Percentiles rank a stretch among this genome's conserved stretches.
Conservation (phyloP, 2,888 invertebrate species). For the Cephus pygmeus region DNA sequence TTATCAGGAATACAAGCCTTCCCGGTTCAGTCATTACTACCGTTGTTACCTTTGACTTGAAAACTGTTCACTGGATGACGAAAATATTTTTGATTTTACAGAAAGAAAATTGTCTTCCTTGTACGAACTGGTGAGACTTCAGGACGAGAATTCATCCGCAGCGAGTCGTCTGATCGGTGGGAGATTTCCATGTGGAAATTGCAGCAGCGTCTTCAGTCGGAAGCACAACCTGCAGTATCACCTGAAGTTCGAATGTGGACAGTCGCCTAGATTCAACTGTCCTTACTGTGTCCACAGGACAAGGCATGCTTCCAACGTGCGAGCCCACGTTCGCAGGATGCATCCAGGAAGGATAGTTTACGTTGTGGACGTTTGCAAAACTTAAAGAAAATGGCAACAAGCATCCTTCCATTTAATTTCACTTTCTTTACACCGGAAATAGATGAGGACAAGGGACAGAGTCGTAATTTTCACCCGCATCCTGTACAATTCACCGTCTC, state of each 20-base stretch:
- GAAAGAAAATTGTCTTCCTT: not conserved
- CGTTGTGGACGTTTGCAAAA: conserved; percentile 36
- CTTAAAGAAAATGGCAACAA: not conserved
- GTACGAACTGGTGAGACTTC: not conserved
- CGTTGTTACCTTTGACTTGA: not conserved
- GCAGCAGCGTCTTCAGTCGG: conserved; percentile 52
- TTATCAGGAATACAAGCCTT: not conserved
- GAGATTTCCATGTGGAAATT: conserved; percentile 32
- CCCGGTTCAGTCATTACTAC: not conserved
- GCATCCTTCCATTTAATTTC: not conserved
- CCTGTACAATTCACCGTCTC: not conserved
- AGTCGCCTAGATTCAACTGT: conserved; percentile 49
- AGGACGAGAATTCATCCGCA: not conserved
- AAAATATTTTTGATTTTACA: not conserved
- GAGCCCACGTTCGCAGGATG: conserved; percentile 40
- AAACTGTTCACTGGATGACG: not conserved
- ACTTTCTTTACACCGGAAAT: not conserved
- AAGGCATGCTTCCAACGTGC: conserved; percentile 41
- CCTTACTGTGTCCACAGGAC: conserved; percentile 48
- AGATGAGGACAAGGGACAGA: not conserved
- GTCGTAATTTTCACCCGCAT: not conserved
- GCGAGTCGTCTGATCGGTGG: not conserved
- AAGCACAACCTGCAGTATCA: conserved; percentile 56
- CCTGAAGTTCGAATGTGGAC: conserved; percentile 49
- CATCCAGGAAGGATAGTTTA: conserved; percentile 38